Percentiles rank a stretch among this genome's conserved stretches.
Conservation (phyloP, 37 sponge, comb jelly and placozoan species). For the Cliona cf. orientalis region DNA sequence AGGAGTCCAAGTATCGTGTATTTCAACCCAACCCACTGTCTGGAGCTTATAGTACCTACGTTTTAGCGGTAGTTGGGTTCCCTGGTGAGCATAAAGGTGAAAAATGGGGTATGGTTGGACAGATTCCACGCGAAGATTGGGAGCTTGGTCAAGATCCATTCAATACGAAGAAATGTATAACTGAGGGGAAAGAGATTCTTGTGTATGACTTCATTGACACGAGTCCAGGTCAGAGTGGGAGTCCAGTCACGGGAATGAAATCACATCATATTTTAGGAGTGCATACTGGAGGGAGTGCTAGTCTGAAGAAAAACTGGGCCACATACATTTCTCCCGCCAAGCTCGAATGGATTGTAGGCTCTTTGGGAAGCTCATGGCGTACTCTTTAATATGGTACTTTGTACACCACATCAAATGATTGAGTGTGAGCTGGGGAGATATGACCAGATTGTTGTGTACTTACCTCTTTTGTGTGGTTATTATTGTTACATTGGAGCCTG, state of each 20-base stretch:
- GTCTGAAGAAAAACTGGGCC: not conserved
- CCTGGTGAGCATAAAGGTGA: not conserved
- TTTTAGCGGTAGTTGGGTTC: not conserved
- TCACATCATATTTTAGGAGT: not conserved
- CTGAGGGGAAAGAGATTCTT: not conserved
- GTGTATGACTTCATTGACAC: not conserved
- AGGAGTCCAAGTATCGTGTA: not conserved
- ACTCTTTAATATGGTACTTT: not conserved
- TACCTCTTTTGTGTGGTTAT: no score
- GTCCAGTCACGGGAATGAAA: not conserved
- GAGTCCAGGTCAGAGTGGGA: not conserved
- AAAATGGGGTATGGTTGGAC: not conserved
- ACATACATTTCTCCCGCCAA: not conserved
- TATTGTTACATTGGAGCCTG: no score
- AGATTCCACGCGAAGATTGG: not conserved
- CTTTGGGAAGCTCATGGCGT: not conserved
- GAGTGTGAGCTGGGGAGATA: no score
- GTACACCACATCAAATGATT: no score
- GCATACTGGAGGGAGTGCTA: not conserved
- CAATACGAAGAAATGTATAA: no score
- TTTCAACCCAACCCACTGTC: not conserved
- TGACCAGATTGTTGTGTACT: no score
- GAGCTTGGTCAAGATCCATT: no score
- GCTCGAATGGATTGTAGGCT: not conserved
- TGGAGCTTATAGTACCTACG: not conserved